Conservation (phyloP, 2,888 invertebrate genomes). For the Diarsia brunnea region DNA sequence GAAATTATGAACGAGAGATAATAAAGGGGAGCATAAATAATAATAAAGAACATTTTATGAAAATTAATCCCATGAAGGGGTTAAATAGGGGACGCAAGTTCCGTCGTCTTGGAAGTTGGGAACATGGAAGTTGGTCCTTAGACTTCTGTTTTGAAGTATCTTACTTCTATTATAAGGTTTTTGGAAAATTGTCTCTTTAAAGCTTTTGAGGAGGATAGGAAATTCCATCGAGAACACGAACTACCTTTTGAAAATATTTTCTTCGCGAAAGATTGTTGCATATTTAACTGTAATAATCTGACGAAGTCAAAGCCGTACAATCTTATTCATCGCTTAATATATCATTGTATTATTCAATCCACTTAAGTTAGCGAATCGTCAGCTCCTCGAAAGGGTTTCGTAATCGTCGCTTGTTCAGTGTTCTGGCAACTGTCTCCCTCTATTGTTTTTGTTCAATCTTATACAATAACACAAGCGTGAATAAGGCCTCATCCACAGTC, state of each 20-base stretch:
- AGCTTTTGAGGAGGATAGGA: no score
- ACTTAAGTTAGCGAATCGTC: constrained; percentile 53
- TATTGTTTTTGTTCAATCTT: constrained; percentile 76
- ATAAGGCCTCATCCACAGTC: background rate
- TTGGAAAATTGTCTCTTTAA: background rate
- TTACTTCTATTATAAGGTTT: background rate
- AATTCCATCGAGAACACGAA: background rate
- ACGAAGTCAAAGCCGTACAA: constrained; percentile 20
- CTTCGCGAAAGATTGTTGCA: background rate
- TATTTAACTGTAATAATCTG: background rate
- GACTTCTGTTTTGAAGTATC: background rate
- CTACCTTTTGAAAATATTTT: background rate
- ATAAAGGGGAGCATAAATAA: background rate
- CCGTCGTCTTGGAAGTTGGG: background rate
- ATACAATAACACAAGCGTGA: constrained; percentile 61
- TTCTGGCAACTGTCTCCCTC: constrained; percentile 65
- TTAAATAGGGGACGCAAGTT: background rate
- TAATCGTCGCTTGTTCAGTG: constrained; percentile 65
- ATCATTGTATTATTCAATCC: constrained; percentile 53
- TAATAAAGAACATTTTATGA: no score
- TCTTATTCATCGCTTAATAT: constrained; percentile 29
- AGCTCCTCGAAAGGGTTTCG: constrained; percentile 66
- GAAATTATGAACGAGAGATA: background rate
- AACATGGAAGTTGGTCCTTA: background rate
- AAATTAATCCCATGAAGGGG: background rate